These are phyloP conservation scores for Mactra quadrangularis DNA, from an alignment of 1,140 invertebrate species.

Conservation along the genomic window DNA sequence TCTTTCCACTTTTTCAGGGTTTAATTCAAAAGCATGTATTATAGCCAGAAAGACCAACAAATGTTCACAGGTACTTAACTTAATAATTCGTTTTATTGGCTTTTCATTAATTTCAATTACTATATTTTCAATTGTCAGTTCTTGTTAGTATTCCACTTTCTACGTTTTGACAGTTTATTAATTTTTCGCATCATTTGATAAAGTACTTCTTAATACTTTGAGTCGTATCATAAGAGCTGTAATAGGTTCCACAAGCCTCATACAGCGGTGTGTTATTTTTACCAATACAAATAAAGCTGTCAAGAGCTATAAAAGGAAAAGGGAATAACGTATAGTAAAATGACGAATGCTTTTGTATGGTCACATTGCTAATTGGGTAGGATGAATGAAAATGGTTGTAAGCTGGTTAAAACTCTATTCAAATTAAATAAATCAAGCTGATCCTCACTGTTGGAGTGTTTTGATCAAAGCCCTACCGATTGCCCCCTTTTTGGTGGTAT, in stretches of 20 bases:
- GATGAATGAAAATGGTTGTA: constrained; percentile 6
- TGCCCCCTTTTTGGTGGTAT: too few relatives aligned
- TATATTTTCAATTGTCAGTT: constrained; percentile 23
- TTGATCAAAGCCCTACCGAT: too few relatives aligned
- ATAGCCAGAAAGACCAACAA: neutral
- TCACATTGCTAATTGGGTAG: constrained; percentile 5
- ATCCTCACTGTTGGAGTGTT: too few relatives aligned
- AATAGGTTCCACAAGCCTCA: constrained; percentile 15
- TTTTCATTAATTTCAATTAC: constrained; percentile 23
- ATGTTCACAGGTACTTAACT: constrained; percentile 22
- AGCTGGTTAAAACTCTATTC: neutral
- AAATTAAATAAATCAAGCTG: constrained; percentile 18
- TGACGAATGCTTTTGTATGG: neutral
- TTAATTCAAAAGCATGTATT: constrained; percentile 16
- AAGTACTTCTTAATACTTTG: constrained; percentile 8
- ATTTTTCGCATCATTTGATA: constrained; percentile 44
- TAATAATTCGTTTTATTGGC: constrained; percentile 31
- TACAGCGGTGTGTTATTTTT: constrained; percentile 3
- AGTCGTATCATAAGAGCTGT: neutral
- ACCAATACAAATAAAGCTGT: constrained; percentile 3
- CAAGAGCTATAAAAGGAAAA: constrained; percentile 13
- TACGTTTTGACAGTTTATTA: constrained; percentile 42
- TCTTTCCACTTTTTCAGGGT: neutral
- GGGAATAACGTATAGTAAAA: constrained; percentile 13
- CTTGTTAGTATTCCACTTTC: constrained; percentile 7